Evolutionary conservation across 2,113 vertebrate species (phyloP).

Genomic region (Peucedramus taeniatus): DNA sequence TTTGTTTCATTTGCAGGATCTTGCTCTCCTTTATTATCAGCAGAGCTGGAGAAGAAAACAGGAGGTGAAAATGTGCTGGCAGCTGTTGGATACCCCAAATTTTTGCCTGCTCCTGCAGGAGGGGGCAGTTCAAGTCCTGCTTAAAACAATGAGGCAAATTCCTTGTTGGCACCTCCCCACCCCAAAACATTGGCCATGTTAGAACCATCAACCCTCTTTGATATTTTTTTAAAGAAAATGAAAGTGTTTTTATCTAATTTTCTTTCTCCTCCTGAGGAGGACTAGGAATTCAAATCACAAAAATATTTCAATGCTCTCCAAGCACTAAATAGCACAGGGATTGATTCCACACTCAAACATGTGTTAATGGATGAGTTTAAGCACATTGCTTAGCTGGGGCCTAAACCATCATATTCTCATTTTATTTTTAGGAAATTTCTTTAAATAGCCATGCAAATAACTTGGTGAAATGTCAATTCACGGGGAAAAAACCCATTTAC

Average conservation of each 20-base stretch:
- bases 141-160: background rate
- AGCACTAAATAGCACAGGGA: background rate
- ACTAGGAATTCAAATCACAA: background rate
- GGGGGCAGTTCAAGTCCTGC: background rate
- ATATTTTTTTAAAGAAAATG: background rate
- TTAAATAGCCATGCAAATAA: background rate
- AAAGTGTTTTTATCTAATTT: background rate
- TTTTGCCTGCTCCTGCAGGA: background rate
- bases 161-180: background rate
- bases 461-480: background rate
- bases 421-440: background rate
- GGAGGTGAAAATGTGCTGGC: background rate
- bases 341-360: background rate
- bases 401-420: background rate
- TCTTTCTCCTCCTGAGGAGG: background rate
- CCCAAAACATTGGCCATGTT: background rate
- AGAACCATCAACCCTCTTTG: background rate
- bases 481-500: background rate
- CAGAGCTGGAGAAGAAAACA: background rate
- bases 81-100: background rate
- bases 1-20: background rate
- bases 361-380: slow-evolving; percentile 18
- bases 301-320: background rate
- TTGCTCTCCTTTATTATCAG: background rate
- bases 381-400: background rate